Conservation (phyloP, 2,797 vertebrate genomes). For the Neosalanx taihuensis region DNA sequence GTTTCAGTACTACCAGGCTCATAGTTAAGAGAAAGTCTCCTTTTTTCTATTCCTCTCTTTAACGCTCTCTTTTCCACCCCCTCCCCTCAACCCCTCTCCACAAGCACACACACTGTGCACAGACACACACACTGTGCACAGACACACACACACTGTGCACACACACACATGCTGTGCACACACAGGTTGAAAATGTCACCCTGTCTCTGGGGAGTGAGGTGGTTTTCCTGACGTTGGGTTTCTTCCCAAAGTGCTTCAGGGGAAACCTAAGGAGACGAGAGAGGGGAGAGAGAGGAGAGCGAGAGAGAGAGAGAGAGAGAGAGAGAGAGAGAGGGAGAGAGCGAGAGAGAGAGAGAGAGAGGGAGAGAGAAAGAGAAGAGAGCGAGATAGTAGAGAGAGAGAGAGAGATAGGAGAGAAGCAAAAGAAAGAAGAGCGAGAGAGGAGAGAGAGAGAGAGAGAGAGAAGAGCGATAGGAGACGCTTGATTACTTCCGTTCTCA, state of each 20-base stretch:
- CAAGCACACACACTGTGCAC: constrained; percentile 11
- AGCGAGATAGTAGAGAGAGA: neutral
- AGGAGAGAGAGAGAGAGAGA: neutral
- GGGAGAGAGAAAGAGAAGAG: neutral
- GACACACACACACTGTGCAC: constrained; percentile 14
- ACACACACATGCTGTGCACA: constrained; percentile 23
- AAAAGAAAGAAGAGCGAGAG: neutral
- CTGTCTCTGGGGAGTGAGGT: constrained; percentile 54
- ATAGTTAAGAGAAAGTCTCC: constrained; percentile 62
- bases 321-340: constrained; percentile 12
- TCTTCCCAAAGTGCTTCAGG: constrained; percentile 69
- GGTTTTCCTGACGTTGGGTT: constrained; percentile 62
- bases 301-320: constrained; percentile 27
- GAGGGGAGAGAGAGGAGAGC: constrained; percentile 23
- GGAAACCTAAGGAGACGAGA: constrained; percentile 57
- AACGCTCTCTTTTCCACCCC: neutral
- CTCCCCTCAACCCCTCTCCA: neutral
- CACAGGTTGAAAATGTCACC: constrained; percentile 60
- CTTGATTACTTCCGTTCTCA: too few relatives aligned
- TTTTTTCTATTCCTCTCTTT: neutral
- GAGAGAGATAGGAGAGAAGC: constrained; percentile 19
- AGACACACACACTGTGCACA: constrained; percentile 6
- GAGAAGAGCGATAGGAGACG: too few relatives aligned
- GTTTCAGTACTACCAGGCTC: constrained; percentile 68
- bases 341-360: constrained; percentile 1